phyloP scores from a whole-genome alignment of 2,113 vertebrate species.

The Crotophaga sulcirostris region DNA sequence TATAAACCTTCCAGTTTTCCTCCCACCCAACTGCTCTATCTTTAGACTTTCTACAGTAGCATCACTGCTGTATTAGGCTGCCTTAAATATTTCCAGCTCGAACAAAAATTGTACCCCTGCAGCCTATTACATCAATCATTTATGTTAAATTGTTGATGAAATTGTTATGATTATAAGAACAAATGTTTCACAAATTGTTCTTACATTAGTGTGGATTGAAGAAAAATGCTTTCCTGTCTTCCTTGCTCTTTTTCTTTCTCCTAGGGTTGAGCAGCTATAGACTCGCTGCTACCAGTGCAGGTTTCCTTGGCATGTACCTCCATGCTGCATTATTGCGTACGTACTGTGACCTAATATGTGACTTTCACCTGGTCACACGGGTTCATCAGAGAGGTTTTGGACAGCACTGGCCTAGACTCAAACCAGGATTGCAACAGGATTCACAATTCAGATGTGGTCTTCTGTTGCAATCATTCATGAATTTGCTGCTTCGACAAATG shows the following conservation, averaged over 20 bases:
- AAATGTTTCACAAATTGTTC: background rate
- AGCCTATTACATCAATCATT: background rate
- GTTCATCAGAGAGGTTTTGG: background rate
- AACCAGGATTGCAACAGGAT: fast-evolving
- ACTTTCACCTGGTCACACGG: fast-evolving
- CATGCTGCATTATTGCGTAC: fast-evolving
- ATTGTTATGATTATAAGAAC: background rate
- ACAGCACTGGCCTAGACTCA: background rate
- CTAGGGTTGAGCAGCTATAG: background rate
- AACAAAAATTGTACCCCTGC: background rate
- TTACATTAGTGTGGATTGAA: background rate
- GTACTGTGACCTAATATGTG: background rate
- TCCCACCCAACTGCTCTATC: background rate
- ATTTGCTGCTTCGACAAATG: background rate
- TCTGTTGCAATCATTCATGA: background rate
- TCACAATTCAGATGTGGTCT: background rate
- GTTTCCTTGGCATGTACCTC: background rate
- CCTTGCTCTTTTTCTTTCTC: background rate
- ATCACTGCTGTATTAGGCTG: background rate
- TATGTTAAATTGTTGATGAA: background rate
- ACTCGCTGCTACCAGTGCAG: background rate
- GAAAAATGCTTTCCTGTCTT: background rate
- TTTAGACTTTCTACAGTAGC: background rate
- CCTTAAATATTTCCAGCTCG: background rate
- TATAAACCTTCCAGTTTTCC: background rate